Base-by-base conservation (phyloP, 2,888 invertebrate genomes). In the Vannuccia rotundouncinata region DNA sequence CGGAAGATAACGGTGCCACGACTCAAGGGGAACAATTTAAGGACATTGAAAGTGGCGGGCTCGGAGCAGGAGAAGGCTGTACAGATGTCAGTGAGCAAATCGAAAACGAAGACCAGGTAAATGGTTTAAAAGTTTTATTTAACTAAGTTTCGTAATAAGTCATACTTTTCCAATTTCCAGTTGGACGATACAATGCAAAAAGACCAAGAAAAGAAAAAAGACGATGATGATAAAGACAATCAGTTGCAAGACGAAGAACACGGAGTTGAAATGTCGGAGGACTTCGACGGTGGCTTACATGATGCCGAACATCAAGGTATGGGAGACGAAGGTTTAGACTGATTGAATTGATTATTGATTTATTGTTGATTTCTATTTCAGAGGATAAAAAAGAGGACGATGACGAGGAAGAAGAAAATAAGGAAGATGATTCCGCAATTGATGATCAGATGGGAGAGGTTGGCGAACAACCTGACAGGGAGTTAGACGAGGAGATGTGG, bases 31-130 rank as follows among this genome's bases (percentile, higher is more conserved):
- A 30, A 2, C 22, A 75, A 28, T 75, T 75, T 27, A 22, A 75
- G 83, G 89, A 90, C 82, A 88, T 88, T 77, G 89, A 89, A 82
- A 94, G 94, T 1, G 92, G 94, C 86, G 97, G 97, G 0, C 89
- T 97, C 1, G 95, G 95, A 0, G 96, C 96, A 82, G 97, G 96
- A 0, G 92, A 93, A 89, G 95, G 95, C 0, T 92, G 93, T 83
- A 94, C 93, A 84, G 98, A 99, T 88, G 95, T 97, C 29, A 97
- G 97, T 0, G 96, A 98, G 81, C 92, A 92, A 31, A 74, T 79
- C 13, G 78, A 78, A 5, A 28, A 74, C 25, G 31, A 74, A 1
- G 79, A 78, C 25, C 77, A 78, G 25, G 27, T 78, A 1, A 74
- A 76, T 77, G 79, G 75, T 17, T 45, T 10, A 45, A 45, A 45